Conservation (phyloP, 2,113 vertebrate species). For the Eonycteris spelaea region DNA sequence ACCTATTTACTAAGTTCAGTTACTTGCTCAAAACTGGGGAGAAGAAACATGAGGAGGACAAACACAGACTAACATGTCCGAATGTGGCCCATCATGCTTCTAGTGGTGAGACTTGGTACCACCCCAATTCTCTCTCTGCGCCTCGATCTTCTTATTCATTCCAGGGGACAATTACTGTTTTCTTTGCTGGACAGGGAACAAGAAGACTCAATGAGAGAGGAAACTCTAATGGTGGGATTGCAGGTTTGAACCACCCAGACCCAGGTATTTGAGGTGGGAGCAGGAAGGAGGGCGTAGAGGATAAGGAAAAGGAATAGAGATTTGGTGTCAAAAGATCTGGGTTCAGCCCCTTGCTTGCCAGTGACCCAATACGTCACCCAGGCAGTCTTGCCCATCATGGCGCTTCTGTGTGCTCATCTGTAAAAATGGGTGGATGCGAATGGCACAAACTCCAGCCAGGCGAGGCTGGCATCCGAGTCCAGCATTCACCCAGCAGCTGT, state of each 20-base stretch:
- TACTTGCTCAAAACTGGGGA: not conserved
- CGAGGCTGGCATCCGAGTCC: not conserved
- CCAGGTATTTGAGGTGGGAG: not conserved
- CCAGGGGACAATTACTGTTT: not conserved
- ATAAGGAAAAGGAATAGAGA: not conserved
- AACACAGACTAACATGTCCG: not conserved
- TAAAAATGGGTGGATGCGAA: not conserved
- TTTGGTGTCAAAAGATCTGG: not conserved
- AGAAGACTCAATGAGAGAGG: not conserved
- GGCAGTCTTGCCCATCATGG: not conserved
- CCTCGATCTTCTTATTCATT: not conserved
- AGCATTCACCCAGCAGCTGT: not conserved
- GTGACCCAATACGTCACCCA: not conserved
- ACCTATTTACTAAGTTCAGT: not conserved
- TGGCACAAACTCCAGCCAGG: not conserved
- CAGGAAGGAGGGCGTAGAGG: not conserved
- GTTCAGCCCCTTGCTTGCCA: not conserved
- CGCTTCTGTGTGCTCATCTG: not conserved
- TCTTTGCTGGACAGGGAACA: not conserved
- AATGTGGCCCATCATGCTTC: accelerated
- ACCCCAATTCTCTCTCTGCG: not conserved
- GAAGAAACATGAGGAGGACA: not conserved
- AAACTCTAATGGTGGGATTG: not conserved
- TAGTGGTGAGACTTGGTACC: not conserved
- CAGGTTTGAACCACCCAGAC: not conserved